phyloP scores from a whole-genome alignment of 2,113 vertebrate genomes.

The Columba livia region DNA sequence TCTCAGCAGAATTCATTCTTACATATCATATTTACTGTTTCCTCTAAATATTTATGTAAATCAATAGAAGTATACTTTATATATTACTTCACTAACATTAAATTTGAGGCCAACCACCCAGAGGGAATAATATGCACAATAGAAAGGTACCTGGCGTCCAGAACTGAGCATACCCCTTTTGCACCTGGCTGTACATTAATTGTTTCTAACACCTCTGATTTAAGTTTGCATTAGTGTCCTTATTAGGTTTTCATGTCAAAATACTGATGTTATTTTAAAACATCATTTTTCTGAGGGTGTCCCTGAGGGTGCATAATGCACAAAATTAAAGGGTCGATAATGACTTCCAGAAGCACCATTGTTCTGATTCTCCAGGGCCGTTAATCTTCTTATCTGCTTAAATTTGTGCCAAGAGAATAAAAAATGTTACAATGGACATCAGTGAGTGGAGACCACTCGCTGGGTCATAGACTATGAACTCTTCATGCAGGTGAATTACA shows the following conservation, averaged over 20 bases:
- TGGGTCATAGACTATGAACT: background rate
- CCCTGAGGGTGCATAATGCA: background rate
- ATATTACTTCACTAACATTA: background rate
- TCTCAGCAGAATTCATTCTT: background rate
- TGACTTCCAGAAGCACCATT: background rate
- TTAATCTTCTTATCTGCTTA: background rate
- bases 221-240: background rate
- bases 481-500: background rate
- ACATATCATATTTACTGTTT: background rate
- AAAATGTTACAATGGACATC: background rate
- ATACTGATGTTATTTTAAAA: constrained; percentile 14
- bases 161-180: background rate
- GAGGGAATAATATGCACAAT: background rate
- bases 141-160: fast-evolving
- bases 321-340: background rate
- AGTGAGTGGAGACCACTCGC: fast-evolving
- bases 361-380: background rate
- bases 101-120: background rate
- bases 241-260: background rate
- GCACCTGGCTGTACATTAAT: background rate
- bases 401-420: background rate
- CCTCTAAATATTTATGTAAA: background rate
- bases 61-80: background rate
- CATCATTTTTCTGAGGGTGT: background rate
- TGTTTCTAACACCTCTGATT: background rate